Evolutionary conservation across 2,888 invertebrate genomes (phyloP), one percentile per base, ranked within the genome.

Genomic region (Cheilosia vernalis): DNA sequence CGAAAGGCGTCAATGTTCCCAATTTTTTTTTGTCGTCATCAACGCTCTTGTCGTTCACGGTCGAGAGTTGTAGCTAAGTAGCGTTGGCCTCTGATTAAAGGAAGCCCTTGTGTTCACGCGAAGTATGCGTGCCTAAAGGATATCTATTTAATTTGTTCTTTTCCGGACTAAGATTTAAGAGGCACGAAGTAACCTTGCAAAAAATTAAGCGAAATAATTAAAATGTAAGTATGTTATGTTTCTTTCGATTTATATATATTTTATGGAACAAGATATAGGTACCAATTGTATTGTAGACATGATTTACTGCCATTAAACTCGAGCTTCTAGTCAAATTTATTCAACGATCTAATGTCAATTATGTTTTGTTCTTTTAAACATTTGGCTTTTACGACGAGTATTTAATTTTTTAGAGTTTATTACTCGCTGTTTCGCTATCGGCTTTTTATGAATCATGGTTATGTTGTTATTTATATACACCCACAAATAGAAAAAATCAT

Each of bases 61-160:
- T 53, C 72, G 42, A 58, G 21, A 37, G 7, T 30, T 69, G 27
- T 19, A 40, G 42, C 42, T 19, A 51, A 79, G 33, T 37, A 58
- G 49, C 44, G 33, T 37, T 72, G 72, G 51, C 40, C 58, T 72
- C 49, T 72, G 58, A 72, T 78, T 63, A 30, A 63, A 49, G 53
- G 19, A 67, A 77, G 30, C 42, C 24, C 40, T 37, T 10, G 30
- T n/a, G 37, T 55, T 77, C 7, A 49, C 60, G 37, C 47, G 24
- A 56, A 15, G 42, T 63, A 69, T 55, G 69, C 55, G 69, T 66
- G 64, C 40, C 51, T 19, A 49, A 44, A 27, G 30, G 55, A 77
- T 69, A 77, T 53, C 60, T 53, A 55, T 67, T 53, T 53, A n/a
- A 51, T 60, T 69, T 69, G 49, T 49, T 42, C 10, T 40, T 40